Percentiles rank a stretch among this genome's conserved stretches.
These are phyloP conservation scores for Vulpes lagopus DNA, from an alignment of 2,113 vertebrate genomes.

Conservation along the genomic window DNA sequence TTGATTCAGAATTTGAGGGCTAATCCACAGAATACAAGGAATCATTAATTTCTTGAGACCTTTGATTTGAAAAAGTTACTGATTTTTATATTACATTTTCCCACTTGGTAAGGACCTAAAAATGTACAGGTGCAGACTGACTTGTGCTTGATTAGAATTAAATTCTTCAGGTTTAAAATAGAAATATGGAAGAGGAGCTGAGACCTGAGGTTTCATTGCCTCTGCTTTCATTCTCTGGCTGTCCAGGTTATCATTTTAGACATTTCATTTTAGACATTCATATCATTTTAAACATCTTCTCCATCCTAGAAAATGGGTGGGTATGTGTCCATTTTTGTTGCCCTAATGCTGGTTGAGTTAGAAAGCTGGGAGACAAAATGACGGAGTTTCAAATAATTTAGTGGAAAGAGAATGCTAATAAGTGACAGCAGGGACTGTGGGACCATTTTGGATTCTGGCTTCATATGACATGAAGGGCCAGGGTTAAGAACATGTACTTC, in stretches of 20 bases:
- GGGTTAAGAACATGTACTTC: not conserved
- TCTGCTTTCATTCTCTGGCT: not conserved
- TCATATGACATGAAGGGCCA: not conserved
- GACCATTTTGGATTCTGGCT: not conserved
- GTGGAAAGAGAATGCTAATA: not conserved
- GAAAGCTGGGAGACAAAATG: conserved; percentile 30
- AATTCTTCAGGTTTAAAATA: conserved; percentile 23
- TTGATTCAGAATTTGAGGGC: conserved; percentile 55
- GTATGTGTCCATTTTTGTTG: not conserved
- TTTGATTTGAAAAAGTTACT: conserved; percentile 50
- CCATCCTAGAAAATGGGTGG: not conserved
- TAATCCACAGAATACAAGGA: not conserved
- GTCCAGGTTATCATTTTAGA: not conserved
- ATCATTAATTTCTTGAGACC: conserved; percentile 42
- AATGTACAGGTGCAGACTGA: not conserved
- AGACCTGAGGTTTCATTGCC: not conserved
- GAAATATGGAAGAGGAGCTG: not conserved
- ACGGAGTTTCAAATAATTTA: not conserved
- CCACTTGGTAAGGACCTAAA: conserved; percentile 24
- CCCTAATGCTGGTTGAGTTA: not conserved
- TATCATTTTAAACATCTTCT: not conserved
- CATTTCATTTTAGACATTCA: too few relatives aligned
- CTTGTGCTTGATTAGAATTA: conserved; percentile 41
- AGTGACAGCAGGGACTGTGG: not conserved
- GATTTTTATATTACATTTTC: conserved; percentile 28